Percentiles rank a stretch among this genome's conserved stretches.
These are phyloP conservation scores for Branchinecta lindahli DNA, from an alignment of 1,140 invertebrate genomes.

Conservation along the genomic window DNA sequence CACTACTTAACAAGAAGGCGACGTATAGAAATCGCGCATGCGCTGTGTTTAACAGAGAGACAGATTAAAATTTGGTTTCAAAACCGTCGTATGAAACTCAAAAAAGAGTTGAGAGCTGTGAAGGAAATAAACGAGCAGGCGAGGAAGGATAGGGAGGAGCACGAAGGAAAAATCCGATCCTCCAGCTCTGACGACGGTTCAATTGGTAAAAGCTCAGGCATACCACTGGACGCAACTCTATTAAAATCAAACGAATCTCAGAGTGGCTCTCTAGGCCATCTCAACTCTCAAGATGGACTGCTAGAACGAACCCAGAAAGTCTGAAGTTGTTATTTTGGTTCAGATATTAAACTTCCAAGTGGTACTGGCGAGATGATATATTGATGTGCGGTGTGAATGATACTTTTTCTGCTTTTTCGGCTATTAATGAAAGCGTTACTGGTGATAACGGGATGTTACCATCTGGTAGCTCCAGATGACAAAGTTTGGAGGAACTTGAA, in stretches of 20 bases:
- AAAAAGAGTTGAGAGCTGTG: conserved; percentile 81
- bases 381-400: too few relatives aligned
- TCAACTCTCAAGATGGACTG: background rate
- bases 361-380: too few relatives aligned
- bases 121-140: conserved; percentile 91
- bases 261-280: background rate
- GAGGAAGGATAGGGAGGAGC: conserved; percentile 70
- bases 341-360: too few relatives aligned
- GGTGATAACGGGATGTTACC: too few relatives aligned
- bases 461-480: too few relatives aligned
- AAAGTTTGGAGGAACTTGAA: too few relatives aligned
- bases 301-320: background rate
- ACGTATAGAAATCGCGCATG: conserved; percentile 92
- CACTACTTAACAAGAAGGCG: conserved; percentile 87
- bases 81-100: conserved; percentile 93
- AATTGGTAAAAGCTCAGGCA: conserved; percentile 21
- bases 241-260: conserved; percentile 9
- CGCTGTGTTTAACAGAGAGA: conserved; percentile 83
- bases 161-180: conserved; percentile 78
- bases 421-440: too few relatives aligned
- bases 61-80: conserved; percentile 98
- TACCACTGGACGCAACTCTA: background rate
- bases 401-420: too few relatives aligned
- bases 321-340: too few relatives aligned
- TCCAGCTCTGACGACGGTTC: conserved; percentile 44